phyloP scores from a whole-genome alignment of 37 sponge, comb jelly and placozoan species.

The Crambe crambe region DNA sequence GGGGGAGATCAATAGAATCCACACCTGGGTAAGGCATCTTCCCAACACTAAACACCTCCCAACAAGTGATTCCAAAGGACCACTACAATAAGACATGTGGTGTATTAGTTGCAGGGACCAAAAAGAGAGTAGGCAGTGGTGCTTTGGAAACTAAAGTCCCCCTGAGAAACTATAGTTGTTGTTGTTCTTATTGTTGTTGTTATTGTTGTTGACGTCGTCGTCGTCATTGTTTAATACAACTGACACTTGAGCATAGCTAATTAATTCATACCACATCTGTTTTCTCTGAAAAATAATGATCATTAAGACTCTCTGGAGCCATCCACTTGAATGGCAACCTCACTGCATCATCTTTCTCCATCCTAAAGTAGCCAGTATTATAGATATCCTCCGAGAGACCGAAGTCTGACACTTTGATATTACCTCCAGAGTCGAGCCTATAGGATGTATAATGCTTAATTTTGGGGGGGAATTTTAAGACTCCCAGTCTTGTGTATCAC shows the following conservation, averaged over 20 bases:
- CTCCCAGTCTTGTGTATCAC: too few relatives aligned
- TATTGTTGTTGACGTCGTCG: too few relatives aligned
- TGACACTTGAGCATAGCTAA: too few relatives aligned
- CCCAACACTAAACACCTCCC: background rate
- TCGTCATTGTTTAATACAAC: too few relatives aligned
- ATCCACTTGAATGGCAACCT: slow-evolving; percentile 41
- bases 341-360: slow-evolving; percentile 10
- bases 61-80: background rate
- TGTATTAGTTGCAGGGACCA: too few relatives aligned
- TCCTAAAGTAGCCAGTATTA: slow-evolving; percentile 20
- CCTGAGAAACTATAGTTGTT: too few relatives aligned
- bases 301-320: slow-evolving; percentile 27
- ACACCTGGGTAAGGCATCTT: slow-evolving; percentile 3
- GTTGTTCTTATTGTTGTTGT: too few relatives aligned
- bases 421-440: slow-evolving; percentile 26
- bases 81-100: too few relatives aligned
- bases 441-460: background rate
- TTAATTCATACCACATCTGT: slow-evolving; percentile 17
- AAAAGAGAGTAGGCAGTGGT: too few relatives aligned
- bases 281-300: slow-evolving; percentile 20
- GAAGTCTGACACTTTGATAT: slow-evolving; percentile 36
- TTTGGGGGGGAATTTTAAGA: too few relatives aligned
- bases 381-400: slow-evolving; percentile 43
- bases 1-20: slow-evolving; percentile 1
- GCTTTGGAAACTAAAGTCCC: too few relatives aligned